Conservation (phyloP, 1,140 invertebrate genomes). For the Platorchestia sp. region DNA sequence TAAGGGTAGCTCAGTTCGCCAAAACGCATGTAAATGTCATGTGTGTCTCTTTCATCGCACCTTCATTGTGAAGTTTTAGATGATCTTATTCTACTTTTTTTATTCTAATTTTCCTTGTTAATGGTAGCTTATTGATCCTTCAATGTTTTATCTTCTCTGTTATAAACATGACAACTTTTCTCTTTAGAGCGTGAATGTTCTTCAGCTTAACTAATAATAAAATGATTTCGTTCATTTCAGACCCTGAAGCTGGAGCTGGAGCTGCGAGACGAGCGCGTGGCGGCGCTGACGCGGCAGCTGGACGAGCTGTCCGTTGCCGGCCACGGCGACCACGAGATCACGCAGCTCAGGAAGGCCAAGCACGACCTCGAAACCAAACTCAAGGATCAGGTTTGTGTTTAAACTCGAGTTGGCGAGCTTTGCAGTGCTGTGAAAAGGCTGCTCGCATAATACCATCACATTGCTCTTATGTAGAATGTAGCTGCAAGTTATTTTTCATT, state of each 20-base stretch:
- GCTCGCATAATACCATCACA: background rate
- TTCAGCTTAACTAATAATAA: background rate
- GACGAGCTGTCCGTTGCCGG: slow-evolving; percentile 86
- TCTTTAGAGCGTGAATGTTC: background rate
- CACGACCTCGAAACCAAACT: slow-evolving; percentile 88
- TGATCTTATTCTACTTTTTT: background rate
- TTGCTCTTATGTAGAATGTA: background rate
- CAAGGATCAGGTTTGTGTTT: slow-evolving; percentile 80
- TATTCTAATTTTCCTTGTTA: background rate
- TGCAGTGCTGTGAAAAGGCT: background rate
- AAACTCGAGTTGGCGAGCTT: background rate
- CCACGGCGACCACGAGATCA: slow-evolving; percentile 89
- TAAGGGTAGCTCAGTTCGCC: no score
- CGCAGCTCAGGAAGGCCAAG: slow-evolving; percentile 83
- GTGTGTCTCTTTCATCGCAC: background rate
- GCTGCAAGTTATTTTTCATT: background rate
- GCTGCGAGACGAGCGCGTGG: slow-evolving; percentile 86
- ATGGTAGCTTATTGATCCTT: background rate
- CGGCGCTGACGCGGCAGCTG: slow-evolving; percentile 83
- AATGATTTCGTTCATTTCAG: slow-evolving; percentile 72
- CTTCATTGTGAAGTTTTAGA: background rate
- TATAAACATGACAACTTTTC: no score
- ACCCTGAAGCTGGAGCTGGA: slow-evolving; percentile 88
- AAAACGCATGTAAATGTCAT: background rate
- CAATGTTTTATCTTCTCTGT: no score